Conservation (phyloP, 2,888 invertebrate genomes). For the Xestia xanthographa region DNA sequence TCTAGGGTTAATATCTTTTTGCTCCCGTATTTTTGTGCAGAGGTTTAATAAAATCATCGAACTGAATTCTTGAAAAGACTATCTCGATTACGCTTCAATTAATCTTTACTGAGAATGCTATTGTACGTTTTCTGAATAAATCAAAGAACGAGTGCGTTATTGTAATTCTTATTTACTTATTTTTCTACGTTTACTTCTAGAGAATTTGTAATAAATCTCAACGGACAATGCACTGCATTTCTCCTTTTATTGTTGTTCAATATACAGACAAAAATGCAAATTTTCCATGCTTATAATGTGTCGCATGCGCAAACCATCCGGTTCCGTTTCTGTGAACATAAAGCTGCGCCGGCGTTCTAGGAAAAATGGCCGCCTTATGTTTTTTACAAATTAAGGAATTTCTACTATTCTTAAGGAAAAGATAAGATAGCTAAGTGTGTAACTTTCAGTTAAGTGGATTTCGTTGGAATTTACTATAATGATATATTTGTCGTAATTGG, state of each 20-base stretch:
- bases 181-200: background rate
- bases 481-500: constrained; percentile 27
- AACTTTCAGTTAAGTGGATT: constrained; percentile 20
- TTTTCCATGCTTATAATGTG: constrained; percentile 51
- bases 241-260: constrained; percentile 19
- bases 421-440: constrained; percentile 19
- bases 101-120: background rate
- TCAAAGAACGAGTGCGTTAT: background rate
- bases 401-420: constrained; percentile 30
- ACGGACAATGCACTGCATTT: background rate
- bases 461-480: constrained; percentile 17
- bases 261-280: constrained; percentile 52
- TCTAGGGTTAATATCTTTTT: background rate
- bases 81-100: background rate
- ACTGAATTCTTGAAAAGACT: background rate
- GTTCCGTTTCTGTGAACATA: constrained; percentile 59
- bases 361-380: constrained; percentile 45
- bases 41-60: background rate
- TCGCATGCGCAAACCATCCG: constrained; percentile 60
- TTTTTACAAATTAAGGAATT: constrained; percentile 43
- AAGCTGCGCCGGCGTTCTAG: constrained; percentile 47
- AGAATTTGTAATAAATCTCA: background rate
- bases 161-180: background rate
- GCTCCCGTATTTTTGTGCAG: background rate
- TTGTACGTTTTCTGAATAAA: background rate